These are phyloP conservation scores for Stichopus horrens DNA, from an alignment of 53 echinoderm and acorn worm species.

Conservation along the genomic window DNA sequence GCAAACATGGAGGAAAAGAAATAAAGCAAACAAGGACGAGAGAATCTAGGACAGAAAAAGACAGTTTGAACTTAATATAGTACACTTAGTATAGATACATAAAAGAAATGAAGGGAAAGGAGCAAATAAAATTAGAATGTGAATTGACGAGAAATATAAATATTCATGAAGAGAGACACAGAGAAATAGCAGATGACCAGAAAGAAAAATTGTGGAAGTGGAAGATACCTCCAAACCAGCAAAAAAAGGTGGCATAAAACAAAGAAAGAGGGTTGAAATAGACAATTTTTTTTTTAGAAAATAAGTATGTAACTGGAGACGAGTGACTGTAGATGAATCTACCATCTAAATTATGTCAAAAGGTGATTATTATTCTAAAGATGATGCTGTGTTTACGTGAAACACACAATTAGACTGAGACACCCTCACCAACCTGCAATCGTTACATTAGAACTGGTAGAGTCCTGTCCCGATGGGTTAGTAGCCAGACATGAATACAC, in stretches of 20 bases:
- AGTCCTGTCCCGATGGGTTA: slow-evolving; percentile 76
- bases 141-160: too few relatives aligned
- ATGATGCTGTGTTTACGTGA: neutral
- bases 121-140: too few relatives aligned
- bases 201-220: too few relatives aligned
- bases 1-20: neutral
- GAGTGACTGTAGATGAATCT: neutral
- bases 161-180: too few relatives aligned
- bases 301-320: too few relatives aligned
- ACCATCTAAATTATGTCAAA: neutral
- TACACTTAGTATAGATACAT: too few relatives aligned
- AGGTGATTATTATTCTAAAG: neutral
- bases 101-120: too few relatives aligned
- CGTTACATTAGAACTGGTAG: slow-evolving; percentile 37
- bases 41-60: neutral
- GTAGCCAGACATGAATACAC: slow-evolving; percentile 68
- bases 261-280: too few relatives aligned
- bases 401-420: neutral
- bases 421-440: slow-evolving; percentile 14
- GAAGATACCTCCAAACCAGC: too few relatives aligned
- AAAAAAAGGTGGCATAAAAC: too few relatives aligned
- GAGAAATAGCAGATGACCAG: too few relatives aligned
- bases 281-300: too few relatives aligned
- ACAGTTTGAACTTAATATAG: neutral
- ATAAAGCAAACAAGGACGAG: neutral